Evolutionary conservation across 2,797 vertebrate genomes (phyloP).

Genomic region (Bradypus variegatus): DNA sequence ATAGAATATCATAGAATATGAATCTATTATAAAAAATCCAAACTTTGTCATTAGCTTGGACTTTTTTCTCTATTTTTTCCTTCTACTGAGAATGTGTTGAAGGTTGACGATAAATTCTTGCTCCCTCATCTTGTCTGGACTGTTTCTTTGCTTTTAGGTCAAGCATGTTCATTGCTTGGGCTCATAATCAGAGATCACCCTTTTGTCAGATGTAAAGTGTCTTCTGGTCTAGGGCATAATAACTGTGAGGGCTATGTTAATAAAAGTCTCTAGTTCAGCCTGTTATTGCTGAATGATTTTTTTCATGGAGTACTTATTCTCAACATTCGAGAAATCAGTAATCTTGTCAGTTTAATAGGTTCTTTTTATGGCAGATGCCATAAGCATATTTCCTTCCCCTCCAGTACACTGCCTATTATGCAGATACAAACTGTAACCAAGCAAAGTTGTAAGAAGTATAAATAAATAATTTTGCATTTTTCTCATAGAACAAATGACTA

Average conservation of each 20-base stretch:
- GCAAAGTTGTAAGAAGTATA: constrained; percentile 52
- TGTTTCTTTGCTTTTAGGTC: neutral
- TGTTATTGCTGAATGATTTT: constrained; percentile 47
- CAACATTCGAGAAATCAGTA: constrained; percentile 32
- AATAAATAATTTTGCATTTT: constrained; percentile 55
- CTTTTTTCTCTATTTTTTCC: neutral
- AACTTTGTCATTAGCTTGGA: neutral
- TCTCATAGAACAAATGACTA: constrained; percentile 39
- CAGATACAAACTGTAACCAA: constrained; percentile 57
- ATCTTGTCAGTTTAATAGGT: constrained; percentile 60
- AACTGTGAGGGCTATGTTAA: constrained; percentile 33
- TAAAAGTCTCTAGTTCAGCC: constrained; percentile 50
- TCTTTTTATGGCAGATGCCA: constrained; percentile 56
- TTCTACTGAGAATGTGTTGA: neutral
- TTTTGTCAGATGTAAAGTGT: constrained; percentile 11
- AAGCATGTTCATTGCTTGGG: neutral
- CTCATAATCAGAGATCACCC: neutral
- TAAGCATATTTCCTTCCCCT: constrained; percentile 48
- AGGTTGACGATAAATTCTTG: neutral
- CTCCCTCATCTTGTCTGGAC: neutral
- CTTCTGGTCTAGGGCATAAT: neutral
- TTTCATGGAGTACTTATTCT: constrained; percentile 52
- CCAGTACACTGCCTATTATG: constrained; percentile 41
- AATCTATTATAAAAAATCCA: neutral
- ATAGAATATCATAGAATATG: neutral